A percentile compares a stretch with the other conserved stretches of the same genome.
Evolutionary conservation across 2,113 vertebrate species (phyloP).

Genomic region (Trogon surrucura): DNA sequence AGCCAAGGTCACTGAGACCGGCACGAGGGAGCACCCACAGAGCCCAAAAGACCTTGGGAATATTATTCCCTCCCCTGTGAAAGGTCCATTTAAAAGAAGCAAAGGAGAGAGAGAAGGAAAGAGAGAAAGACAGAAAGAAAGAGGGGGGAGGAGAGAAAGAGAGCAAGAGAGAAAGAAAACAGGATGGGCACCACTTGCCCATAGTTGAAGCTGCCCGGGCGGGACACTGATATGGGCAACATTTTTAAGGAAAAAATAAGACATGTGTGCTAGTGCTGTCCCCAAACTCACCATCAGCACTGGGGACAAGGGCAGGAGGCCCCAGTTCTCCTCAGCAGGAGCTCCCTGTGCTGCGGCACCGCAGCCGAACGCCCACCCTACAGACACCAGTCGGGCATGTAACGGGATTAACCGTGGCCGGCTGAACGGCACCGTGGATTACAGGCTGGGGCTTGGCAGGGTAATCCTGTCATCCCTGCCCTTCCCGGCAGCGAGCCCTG

Average conservation of each 20-base stretch:
- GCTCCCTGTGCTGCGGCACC: neutral
- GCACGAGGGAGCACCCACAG: accelerated
- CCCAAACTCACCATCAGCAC: accelerated
- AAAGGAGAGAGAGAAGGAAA: neutral
- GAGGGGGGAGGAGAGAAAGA: neutral
- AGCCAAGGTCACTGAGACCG: neutral
- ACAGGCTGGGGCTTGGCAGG: neutral
- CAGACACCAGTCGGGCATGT: neutral
- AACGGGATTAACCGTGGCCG: neutral
- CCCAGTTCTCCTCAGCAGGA: neutral
- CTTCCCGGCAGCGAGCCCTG: neutral
- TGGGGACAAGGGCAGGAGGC: neutral
- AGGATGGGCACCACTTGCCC: neutral
- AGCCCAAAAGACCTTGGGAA: slow-evolving; percentile 19
- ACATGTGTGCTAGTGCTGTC: neutral
- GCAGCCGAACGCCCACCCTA: accelerated
- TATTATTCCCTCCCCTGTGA: neutral
- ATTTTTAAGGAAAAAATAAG: neutral
- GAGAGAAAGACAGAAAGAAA: neutral
- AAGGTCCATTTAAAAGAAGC: neutral
- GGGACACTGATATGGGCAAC: accelerated
- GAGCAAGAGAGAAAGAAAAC: neutral
- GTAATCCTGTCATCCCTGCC: slow-evolving; percentile 60
- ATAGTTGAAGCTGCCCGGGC: neutral
- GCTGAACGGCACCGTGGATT: neutral